phyloP scores from a whole-genome alignment of 2,113 vertebrate species.

The Saguinus imperator region DNA sequence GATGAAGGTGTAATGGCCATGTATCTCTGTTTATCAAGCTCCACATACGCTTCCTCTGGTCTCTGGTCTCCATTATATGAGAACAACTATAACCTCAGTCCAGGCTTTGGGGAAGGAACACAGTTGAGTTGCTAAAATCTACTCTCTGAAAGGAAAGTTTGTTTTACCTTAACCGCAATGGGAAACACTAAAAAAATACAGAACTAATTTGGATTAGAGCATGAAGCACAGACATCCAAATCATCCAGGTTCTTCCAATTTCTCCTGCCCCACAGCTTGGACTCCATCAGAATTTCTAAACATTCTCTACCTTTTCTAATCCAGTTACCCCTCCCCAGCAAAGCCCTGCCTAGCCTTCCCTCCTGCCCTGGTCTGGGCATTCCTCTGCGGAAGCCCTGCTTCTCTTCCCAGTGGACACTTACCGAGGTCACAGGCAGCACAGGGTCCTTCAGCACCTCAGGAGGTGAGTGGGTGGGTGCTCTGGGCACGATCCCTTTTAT shows the following conservation, averaged over 20 bases:
- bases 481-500: background rate
- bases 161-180: background rate
- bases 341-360: too few species aligned
- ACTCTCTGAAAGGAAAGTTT: background rate
- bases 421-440: background rate
- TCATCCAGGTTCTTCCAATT: accelerated
- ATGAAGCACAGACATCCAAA: background rate
- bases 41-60: background rate
- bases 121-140: background rate
- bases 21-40: background rate
- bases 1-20: too few species aligned
- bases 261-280: background rate
- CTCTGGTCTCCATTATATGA: background rate
- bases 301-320: background rate
- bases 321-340: background rate
- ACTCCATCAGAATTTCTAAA: background rate
- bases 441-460: background rate
- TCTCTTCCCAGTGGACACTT: background rate
- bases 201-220: background rate
- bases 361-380: background rate
- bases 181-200: background rate
- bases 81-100: background rate
- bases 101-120: background rate
- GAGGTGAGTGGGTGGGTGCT: background rate
- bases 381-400: background rate